Evolutionary conservation across 1,140 invertebrate genomes (phyloP).

Genomic region (Epicauta chinensis): DNA sequence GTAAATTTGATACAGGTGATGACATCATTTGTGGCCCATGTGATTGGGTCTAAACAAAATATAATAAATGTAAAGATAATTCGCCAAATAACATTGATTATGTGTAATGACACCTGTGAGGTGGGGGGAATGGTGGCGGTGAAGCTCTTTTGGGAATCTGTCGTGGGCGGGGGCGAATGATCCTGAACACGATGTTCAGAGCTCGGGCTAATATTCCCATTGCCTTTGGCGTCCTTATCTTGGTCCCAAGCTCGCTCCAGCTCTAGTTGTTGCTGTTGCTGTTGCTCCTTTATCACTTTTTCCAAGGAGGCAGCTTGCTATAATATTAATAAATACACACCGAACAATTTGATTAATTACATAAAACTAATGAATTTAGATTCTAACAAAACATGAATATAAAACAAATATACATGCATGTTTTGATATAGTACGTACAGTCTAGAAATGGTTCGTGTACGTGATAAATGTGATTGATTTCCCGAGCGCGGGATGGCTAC

Average conservation of each 20-base stretch:
- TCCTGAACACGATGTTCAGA: slow-evolving; percentile 35
- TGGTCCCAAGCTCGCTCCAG: slow-evolving; percentile 42
- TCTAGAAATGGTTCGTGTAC: slow-evolving; percentile 24
- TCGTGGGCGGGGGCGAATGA: slow-evolving; percentile 33
- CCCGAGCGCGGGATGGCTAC: slow-evolving; percentile 21
- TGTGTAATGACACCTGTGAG: slow-evolving; percentile 41
- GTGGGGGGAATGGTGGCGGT: slow-evolving; percentile 35
- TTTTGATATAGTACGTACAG: slow-evolving; percentile 21
- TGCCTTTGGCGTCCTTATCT: slow-evolving; percentile 44
- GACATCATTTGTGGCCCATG: slow-evolving; percentile 51
- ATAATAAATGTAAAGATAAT: not conserved
- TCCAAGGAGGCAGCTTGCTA: slow-evolving; percentile 54
- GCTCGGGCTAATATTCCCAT: slow-evolving; percentile 40
- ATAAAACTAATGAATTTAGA: too few relatives aligned
- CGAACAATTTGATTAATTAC: too few relatives aligned
- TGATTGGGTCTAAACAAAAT: slow-evolving; percentile 38
- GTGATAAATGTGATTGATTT: slow-evolving; percentile 34
- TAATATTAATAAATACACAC: slow-evolving; percentile 3
- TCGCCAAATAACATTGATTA: too few relatives aligned
- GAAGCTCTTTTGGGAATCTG: slow-evolving; percentile 37
- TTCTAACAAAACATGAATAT: too few relatives aligned
- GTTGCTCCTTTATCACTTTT: slow-evolving; percentile 55
- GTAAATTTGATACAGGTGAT: slow-evolving; percentile 50
- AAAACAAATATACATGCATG: slow-evolving; percentile 13
- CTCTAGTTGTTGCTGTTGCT: slow-evolving; percentile 45